A percentile compares a stretch with the other conserved stretches of the same genome.
These are phyloP conservation scores for Drosophila bipectinata DNA, from an alignment of 1,140 invertebrate species.

Conservation along the genomic window DNA sequence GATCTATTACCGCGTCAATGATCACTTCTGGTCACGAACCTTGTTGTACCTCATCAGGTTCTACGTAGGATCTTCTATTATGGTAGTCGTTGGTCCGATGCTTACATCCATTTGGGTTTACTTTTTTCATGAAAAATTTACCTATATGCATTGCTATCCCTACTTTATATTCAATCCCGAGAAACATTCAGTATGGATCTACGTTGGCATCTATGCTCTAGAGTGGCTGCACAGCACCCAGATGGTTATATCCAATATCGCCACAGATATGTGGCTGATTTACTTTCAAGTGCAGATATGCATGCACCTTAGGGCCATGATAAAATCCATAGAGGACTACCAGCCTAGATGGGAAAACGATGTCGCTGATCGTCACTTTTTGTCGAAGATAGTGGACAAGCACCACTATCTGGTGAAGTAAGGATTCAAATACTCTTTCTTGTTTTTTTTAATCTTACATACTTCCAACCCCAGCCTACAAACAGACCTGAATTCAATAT, in stretches of 20 bases:
- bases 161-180: slow-evolving; percentile 41
- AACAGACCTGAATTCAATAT: slow-evolving; percentile 40
- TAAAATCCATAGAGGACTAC: slow-evolving; percentile 28
- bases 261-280: slow-evolving; percentile 57
- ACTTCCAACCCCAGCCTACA: slow-evolving; percentile 31
- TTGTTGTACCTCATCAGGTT: slow-evolving; percentile 11
- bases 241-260: slow-evolving; percentile 47
- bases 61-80: slow-evolving; percentile 37
- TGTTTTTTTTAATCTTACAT: too few species aligned
- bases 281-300: slow-evolving; percentile 57
- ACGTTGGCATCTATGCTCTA: slow-evolving; percentile 35
- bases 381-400: slow-evolving; percentile 47
- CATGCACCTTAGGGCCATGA: slow-evolving; percentile 57
- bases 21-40: slow-evolving; percentile 47
- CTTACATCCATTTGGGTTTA: slow-evolving; percentile 18
- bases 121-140: not conserved
- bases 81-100: slow-evolving; percentile 48
- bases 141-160: slow-evolving; percentile 53
- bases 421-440: not conserved
- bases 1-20: slow-evolving; percentile 35
- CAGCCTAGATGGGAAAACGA: slow-evolving; percentile 28
- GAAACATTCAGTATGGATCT: slow-evolving; percentile 32
- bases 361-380: slow-evolving; percentile 25
- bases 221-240: slow-evolving; percentile 56
- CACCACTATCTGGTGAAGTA: slow-evolving; percentile 50